Conservation (phyloP, 2,797 vertebrate genomes). For the Delichon dasypus region DNA sequence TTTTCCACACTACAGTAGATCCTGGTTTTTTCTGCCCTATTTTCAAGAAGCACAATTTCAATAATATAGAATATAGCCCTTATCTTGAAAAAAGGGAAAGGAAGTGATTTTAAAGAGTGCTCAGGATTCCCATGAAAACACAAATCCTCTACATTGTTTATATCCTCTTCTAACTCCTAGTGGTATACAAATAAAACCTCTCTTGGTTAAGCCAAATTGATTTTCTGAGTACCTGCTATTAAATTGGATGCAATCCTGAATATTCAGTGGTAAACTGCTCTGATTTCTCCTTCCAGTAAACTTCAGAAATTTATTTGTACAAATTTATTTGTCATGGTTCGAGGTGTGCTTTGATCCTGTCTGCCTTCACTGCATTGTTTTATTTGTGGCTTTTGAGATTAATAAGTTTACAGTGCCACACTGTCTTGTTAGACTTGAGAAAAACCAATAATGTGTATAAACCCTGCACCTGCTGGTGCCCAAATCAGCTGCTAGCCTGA, state of each 20-base stretch:
- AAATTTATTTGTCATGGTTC: neutral
- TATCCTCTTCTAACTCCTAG: conserved; percentile 37
- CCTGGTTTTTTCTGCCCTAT: neutral
- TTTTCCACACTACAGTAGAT: neutral
- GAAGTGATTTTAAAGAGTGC: conserved; percentile 39
- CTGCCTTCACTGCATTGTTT: neutral
- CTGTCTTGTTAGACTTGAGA: neutral
- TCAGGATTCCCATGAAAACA: neutral
- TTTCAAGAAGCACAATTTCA: conserved; percentile 13
- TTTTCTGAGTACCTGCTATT: neutral
- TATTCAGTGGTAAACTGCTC: neutral
- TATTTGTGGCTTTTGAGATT: neutral
- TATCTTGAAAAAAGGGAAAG: neutral
- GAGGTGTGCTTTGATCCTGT: neutral
- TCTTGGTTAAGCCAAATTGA: neutral
- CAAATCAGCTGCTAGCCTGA: neutral
- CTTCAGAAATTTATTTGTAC: neutral
- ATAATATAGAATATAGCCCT: neutral
- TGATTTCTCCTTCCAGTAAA: neutral
- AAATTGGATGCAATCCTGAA: neutral
- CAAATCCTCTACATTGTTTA: conserved; percentile 35
- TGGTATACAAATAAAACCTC: neutral
- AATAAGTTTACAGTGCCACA: accelerated
- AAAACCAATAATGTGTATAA: neutral
- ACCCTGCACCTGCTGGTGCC: neutral